Evolutionary conservation across 1,140 invertebrate species (phyloP).

Genomic region (Magallana angulata): DNA sequence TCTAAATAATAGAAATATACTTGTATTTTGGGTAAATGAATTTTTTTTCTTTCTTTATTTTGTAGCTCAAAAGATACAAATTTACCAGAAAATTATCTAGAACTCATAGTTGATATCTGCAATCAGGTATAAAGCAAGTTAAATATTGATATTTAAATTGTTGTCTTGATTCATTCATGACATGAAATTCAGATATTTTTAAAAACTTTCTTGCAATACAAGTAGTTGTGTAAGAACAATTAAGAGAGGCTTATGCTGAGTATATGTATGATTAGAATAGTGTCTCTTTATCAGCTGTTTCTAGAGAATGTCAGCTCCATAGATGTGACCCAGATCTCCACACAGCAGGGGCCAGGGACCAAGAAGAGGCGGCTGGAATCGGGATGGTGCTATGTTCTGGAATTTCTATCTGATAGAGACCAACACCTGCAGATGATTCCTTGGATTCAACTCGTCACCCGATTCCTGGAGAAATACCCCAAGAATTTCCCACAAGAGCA

Average conservation of each 20-base stretch:
- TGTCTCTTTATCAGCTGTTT: slow-evolving; percentile 57
- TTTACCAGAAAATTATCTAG: slow-evolving; percentile 58
- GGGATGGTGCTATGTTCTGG: slow-evolving; percentile 66
- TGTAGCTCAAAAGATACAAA: slow-evolving; percentile 59
- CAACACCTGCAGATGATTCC: slow-evolving; percentile 62
- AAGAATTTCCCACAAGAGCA: slow-evolving; percentile 60
- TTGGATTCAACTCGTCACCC: slow-evolving; percentile 72
- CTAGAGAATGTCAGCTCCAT: slow-evolving; percentile 33
- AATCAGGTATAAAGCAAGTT: slow-evolving; percentile 64
- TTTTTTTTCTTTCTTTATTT: slow-evolving; percentile 16
- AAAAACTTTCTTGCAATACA: too few species aligned
- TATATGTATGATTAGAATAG: too few species aligned
- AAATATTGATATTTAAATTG: not conserved
- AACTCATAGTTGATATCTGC: slow-evolving; percentile 68
- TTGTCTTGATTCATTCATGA: too few species aligned
- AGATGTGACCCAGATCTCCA: slow-evolving; percentile 61
- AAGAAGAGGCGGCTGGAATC: slow-evolving; percentile 68
- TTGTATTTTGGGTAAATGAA: not conserved
- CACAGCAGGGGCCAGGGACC: slow-evolving; percentile 39
- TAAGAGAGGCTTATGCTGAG: too few species aligned
- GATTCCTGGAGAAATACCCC: slow-evolving; percentile 68
- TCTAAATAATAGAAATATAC: too few species aligned
- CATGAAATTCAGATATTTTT: too few species aligned
- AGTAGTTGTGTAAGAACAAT: too few species aligned
- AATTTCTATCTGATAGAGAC: slow-evolving; percentile 55